Percentiles rank a stretch among this genome's conserved stretches.
These are phyloP conservation scores for Machimus atricapillus DNA, from an alignment of 2,888 invertebrate genomes.

Conservation along the genomic window DNA sequence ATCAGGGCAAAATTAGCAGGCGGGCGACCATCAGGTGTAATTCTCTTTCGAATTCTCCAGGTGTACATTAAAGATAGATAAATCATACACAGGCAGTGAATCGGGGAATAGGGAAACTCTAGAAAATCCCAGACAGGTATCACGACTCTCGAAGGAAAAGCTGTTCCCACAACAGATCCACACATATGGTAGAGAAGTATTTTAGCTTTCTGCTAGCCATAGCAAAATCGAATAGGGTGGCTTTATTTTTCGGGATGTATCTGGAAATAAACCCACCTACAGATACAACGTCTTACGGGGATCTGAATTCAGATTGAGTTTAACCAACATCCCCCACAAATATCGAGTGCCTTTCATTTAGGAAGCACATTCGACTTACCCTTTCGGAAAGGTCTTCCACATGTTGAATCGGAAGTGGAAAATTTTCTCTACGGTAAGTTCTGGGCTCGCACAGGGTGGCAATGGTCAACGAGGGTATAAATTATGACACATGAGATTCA, in stretches of 20 bases:
- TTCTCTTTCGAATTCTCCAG: constrained; percentile 32
- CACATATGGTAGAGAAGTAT: background rate
- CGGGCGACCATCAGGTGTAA: constrained; percentile 32
- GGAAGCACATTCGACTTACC: background rate
- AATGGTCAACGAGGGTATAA: constrained; percentile 18
- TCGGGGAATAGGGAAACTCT: constrained; percentile 22
- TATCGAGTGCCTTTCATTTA: background rate
- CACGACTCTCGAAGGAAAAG: background rate
- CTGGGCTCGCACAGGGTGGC: background rate
- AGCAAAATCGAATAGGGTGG: background rate
- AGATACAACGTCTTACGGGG: background rate
- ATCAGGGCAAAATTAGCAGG: constrained; percentile 4
- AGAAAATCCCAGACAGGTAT: constrained; percentile 8
- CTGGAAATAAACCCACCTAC: background rate
- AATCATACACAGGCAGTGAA: constrained; percentile 41
- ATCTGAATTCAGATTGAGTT: background rate
- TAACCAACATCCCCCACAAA: background rate
- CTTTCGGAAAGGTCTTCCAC: constrained; percentile 10
- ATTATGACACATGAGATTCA: constrained; percentile 24
- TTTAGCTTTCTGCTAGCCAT: background rate
- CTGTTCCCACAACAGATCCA: background rate
- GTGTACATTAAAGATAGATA: constrained; percentile 42
- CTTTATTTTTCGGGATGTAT: background rate
- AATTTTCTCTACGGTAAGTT: background rate
- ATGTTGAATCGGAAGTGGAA: constrained; percentile 32